phyloP scores from a whole-genome alignment of 2,888 invertebrate genomes.

The Phanerotoma sp. region DNA sequence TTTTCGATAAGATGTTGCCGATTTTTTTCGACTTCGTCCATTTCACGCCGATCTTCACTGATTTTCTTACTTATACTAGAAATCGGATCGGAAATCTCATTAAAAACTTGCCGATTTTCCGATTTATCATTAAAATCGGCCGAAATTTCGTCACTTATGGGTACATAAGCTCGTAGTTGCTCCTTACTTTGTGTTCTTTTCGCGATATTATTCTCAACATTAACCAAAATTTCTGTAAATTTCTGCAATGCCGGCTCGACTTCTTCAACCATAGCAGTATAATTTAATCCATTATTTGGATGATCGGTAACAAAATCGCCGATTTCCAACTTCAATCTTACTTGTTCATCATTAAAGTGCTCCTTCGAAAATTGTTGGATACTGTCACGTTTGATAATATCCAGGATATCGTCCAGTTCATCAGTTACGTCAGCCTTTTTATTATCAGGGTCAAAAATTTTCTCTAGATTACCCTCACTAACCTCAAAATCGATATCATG shows the following conservation, averaged over 20 bases:
- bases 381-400: slow-evolving; percentile 38
- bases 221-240: slow-evolving; percentile 33
- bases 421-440: too few relatives aligned
- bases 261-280: slow-evolving; percentile 32
- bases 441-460: too few relatives aligned
- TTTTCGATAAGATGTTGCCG: too few relatives aligned
- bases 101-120: neutral
- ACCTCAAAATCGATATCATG: slow-evolving; percentile 23
- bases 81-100: too few relatives aligned
- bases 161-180: too few relatives aligned
- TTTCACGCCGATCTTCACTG: too few relatives aligned
- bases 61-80: too few relatives aligned
- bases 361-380: too few relatives aligned
- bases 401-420: slow-evolving; percentile 41
- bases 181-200: slow-evolving; percentile 23
- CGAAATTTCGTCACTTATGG: too few relatives aligned
- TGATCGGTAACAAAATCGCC: too few relatives aligned
- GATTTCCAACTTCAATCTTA: neutral
- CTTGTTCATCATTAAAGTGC: neutral
- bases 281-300: slow-evolving; percentile 25
- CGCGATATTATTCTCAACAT: slow-evolving; percentile 33
- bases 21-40: too few relatives aligned
- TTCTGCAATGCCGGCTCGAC: slow-evolving; percentile 34
- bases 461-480: slow-evolving; percentile 26
- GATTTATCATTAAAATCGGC: too few relatives aligned